Evolutionary conservation across 1,140 invertebrate species (phyloP), one percentile per base, ranked within the genome.

Genomic region (Caerostris darwini): DNA sequence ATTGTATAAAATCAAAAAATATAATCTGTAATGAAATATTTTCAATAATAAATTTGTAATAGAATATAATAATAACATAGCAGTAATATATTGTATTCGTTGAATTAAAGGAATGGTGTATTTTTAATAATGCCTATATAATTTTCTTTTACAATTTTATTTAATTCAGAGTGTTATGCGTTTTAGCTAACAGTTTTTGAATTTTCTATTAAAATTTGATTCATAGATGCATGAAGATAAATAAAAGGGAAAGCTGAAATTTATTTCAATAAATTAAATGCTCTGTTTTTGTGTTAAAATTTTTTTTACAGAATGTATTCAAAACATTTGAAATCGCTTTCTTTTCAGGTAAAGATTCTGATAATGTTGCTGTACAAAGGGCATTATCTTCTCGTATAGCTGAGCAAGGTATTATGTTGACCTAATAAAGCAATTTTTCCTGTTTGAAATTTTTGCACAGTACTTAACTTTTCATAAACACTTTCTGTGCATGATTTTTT

Each of bases 311-410:
- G 19, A 69, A 69, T 53, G 3, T 14, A 8, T 3, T 12, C 0
- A 77, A 53, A 2, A 19, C 3, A 2, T 10, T 53, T 53, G 14
- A 12, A 50, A 50, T 77, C 14, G 7, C 10, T 12, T 90, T 54
- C n/a, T 67, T 93, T 87, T n/a, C 17, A 94, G 92, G 92, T 81
- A 94, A 94, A 64, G 92, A 94, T 88, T 87, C 85, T 81, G 91
- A 93, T 56, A 90, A 90, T 69, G 90, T 91, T 87, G 85, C 93
- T 86, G 95, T 95, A 8, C 94, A 95, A 86, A 88, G 95, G 77
- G 95, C 95, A 50, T 92, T 94, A 71, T 95, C 95, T 34, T 95
- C 95, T 34, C 90, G 95, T 50, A 83, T 95, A 58, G 95, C 95
- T 71, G 92, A 94, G 14, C 92, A 95, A 95, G 95, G 95, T 95